Base-by-base conservation (phyloP, 2,888 invertebrate genomes). In the Unio pictorum region DNA sequence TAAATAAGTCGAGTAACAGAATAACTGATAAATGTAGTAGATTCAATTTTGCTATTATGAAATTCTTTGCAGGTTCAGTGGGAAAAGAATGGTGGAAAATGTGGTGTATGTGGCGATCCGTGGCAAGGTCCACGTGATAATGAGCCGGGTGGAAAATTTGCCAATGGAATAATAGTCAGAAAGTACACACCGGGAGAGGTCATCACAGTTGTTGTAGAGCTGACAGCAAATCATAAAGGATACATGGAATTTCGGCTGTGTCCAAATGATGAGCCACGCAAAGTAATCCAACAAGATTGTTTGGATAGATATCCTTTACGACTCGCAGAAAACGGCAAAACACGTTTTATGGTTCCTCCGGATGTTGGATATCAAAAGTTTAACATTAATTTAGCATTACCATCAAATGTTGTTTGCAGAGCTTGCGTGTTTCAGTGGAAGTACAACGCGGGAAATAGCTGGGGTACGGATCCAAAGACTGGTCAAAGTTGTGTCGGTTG, bases 61-160 rank as follows among this genome's bases (percentile, higher is more conserved):
- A 45, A 11, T 45, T 45, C 45, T 59, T 74, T 79, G 28, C 74
- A 87, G 87, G 80, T 83, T 4, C 87, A 87, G 66, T 86, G 83
- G 66, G 81, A 82, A 26, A 55, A 69, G 34, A 84, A 84, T 71
- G 82, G 80, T 55, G 97, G 97, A 0, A 93, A 93, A 83, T 97
- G 97, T 87, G 97, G 97, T 0, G 92, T 96, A 62, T 97, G 97
- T 87, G 97, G 97, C 0, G 97, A 97, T 89, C 94, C 96, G 3
- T 94, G 93, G 88, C 76, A 84, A 17, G 85, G 84, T 6, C 84
- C 87, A n/a, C 82, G 86, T 20, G 80, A 83, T 26, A 86, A 89
- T 72, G 90, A 90, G 78, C 79, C 82, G 15, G 87, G 88, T 4
- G 90, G 90, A 4, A 84, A 80, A 70, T 89, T 84, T 75, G 89